Evolutionary conservation across 2,888 invertebrate species (phyloP).

Genomic region (Dasysyrphus albostriatus): DNA sequence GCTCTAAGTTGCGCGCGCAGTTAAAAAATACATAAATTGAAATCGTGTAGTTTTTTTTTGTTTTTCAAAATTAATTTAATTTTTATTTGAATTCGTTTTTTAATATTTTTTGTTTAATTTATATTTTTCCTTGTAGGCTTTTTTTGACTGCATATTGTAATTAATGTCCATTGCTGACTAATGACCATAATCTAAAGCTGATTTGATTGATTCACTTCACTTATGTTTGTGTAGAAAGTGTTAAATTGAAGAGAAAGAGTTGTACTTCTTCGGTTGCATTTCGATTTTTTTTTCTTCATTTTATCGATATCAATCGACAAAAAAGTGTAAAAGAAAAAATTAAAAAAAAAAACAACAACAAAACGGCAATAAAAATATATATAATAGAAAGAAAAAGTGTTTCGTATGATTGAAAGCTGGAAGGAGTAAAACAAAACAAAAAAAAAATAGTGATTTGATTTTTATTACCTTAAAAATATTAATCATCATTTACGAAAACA

Average conservation of each 20-base stretch:
- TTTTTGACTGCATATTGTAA: conserved; percentile 35
- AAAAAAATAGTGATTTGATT: conserved; percentile 63
- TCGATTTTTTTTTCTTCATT: conserved; percentile 26
- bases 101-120: conserved; percentile 24
- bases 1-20: conserved; percentile 30
- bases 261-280: conserved; percentile 66
- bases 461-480: conserved; percentile 6
- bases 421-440: conserved; percentile 7
- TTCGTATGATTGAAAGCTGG: conserved; percentile 56
- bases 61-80: conserved; percentile 35
- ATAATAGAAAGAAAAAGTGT: conserved; percentile 66
- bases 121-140: conserved; percentile 61
- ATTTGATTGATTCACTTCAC: conserved; percentile 68
- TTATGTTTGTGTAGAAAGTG: conserved; percentile 66
- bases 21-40: background rate
- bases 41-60: background rate
- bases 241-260: conserved; percentile 66
- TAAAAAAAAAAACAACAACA: background rate
- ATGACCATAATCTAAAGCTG: conserved; percentile 63
- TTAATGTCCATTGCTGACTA: conserved; percentile 61
- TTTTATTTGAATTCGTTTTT: conserved; percentile 38
- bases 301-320: conserved; percentile 63
- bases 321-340: conserved; percentile 25
- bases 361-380: conserved; percentile 50
- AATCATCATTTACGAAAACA: conserved; percentile 29